Percentiles rank a stretch among this genome's conserved stretches.
Evolutionary conservation across 1,140 invertebrate genomes (phyloP).

Genomic region (Zaprionus camerounensis): DNA sequence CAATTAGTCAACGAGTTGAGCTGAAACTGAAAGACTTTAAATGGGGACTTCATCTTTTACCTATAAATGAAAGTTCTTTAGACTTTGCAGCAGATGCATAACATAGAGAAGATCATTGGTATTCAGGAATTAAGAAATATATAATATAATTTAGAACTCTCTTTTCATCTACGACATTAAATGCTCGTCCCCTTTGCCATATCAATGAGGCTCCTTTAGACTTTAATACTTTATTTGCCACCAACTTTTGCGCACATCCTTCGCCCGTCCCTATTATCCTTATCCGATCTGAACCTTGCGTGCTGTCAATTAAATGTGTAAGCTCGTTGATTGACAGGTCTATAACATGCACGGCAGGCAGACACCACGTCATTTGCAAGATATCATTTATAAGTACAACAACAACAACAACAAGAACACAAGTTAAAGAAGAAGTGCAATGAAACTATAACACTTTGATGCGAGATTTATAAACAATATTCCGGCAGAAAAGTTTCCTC

Average conservation of each 20-base stretch:
- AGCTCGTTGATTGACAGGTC: constrained; percentile 8
- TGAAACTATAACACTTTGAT: constrained; percentile 16
- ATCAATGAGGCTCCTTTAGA: not conserved
- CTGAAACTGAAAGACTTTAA: too few species aligned
- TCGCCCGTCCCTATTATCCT: too few species aligned
- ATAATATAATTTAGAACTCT: too few species aligned
- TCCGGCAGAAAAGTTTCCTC: constrained; percentile 22
- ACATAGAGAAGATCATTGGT: too few species aligned
- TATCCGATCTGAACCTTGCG: not conserved
- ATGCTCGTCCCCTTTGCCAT: too few species aligned
- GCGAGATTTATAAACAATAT: constrained; percentile 31
- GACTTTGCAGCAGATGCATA: too few species aligned
- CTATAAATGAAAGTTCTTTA: too few species aligned
- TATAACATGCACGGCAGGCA: not conserved
- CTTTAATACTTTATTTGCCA: not conserved
- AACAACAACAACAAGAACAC: constrained; percentile 6
- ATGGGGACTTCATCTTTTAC: too few species aligned
- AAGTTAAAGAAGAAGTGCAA: constrained; percentile 7
- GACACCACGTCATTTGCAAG: constrained; percentile 3
- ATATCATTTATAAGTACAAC: constrained; percentile 23
- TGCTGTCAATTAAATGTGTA: constrained; percentile 7
- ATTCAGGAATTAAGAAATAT: too few species aligned
- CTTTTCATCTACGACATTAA: too few species aligned
- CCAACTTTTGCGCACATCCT: too few species aligned
- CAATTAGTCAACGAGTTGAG: too few species aligned